These are phyloP conservation scores for Leptosomus discolor DNA, from an alignment of 2,113 vertebrate genomes.

Conservation along the genomic window DNA sequence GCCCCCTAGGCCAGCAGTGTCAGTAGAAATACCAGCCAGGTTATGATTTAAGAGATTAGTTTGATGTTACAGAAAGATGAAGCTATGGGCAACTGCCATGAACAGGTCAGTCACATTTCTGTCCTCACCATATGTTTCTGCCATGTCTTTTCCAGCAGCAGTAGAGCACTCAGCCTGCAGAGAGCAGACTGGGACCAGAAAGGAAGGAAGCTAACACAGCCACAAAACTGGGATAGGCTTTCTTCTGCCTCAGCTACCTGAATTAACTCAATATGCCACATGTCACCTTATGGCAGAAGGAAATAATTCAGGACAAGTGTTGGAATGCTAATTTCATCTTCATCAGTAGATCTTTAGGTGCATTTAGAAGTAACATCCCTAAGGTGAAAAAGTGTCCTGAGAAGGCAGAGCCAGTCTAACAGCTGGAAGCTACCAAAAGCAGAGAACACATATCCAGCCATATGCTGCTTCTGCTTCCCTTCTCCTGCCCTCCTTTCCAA, in stretches of 20 bases:
- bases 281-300: not conserved
- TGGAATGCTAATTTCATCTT: not conserved
- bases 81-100: not conserved
- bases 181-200: not conserved
- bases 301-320: not conserved
- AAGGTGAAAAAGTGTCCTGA: not conserved
- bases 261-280: not conserved
- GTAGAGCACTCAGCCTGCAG: not conserved
- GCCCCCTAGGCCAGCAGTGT: not conserved
- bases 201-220: not conserved
- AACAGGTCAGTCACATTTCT: not conserved
- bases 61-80: not conserved
- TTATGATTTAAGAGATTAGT: not conserved
- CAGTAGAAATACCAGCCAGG: not conserved
- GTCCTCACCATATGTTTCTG: not conserved
- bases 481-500: not conserved
- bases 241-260: not conserved
- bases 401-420: not conserved
- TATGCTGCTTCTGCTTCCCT: not conserved
- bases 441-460: rapidly evolving
- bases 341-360: not conserved
- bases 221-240: not conserved
- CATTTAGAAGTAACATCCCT: not conserved
- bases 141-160: not conserved
- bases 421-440: not conserved